Evolutionary conservation across 2,888 invertebrate genomes (phyloP).

Genomic region (Willowsia nigromaculata): DNA sequence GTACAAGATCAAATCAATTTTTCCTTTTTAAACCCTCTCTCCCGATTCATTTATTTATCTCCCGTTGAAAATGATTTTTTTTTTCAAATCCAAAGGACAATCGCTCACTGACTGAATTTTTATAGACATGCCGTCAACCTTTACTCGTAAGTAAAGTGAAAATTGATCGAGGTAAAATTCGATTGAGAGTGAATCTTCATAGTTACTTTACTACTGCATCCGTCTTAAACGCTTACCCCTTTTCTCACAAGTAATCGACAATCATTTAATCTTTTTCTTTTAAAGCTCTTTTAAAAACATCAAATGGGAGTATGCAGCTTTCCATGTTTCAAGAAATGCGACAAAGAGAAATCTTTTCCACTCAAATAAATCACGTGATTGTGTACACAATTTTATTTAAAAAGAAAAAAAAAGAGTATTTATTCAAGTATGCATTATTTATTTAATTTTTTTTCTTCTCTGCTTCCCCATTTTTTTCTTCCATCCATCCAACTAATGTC

Average conservation of each 20-base stretch:
- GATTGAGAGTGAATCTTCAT: neutral
- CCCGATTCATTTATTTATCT: neutral
- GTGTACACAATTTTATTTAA: neutral
- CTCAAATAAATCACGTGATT: neutral
- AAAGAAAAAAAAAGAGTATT: neutral
- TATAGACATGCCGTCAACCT: neutral
- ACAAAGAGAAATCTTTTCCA: neutral
- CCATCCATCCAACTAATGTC: neutral
- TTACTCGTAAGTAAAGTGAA: neutral
- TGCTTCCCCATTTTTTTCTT: neutral
- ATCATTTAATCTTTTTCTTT: neutral
- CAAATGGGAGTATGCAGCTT: neutral
- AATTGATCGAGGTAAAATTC: neutral
- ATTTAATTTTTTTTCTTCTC: neutral
- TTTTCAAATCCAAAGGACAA: neutral
- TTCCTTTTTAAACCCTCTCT: neutral
- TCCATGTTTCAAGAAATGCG: neutral
- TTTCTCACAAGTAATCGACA: neutral
- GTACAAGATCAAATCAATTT: conserved; percentile 17
- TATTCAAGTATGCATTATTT: neutral
- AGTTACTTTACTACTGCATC: neutral
- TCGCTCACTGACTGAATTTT: neutral
- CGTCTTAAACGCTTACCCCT: neutral
- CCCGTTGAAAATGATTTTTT: neutral
- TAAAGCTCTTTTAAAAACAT: neutral